These are phyloP conservation scores for Carposina sasakii DNA, from an alignment of 1,140 invertebrate genomes.

Conservation along the genomic window DNA sequence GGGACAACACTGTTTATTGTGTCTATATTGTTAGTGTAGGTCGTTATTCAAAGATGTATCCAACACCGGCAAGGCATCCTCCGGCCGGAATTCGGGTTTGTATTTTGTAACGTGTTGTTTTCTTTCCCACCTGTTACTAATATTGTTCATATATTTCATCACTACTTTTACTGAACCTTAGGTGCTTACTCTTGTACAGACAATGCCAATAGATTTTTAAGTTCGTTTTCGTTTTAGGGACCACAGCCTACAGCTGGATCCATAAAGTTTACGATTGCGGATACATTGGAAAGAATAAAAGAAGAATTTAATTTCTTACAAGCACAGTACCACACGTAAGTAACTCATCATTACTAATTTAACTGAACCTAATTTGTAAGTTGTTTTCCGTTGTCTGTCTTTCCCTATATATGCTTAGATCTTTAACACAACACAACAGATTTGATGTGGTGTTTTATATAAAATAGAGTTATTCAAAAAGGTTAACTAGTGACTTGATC, in stretches of 20 bases:
- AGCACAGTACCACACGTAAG: slow-evolving; percentile 98
- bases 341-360: slow-evolving; percentile 32
- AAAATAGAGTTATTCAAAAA: background rate
- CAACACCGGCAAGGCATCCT: slow-evolving; percentile 61
- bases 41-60: slow-evolving; percentile 51
- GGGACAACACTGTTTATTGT: slow-evolving; percentile 32
- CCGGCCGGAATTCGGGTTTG: slow-evolving; percentile 63
- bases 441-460: background rate
- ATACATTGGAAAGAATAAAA: slow-evolving; percentile 98
- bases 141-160: too few relatives aligned
- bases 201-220: too few relatives aligned
- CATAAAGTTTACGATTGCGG: slow-evolving; percentile 96
- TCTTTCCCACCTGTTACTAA: slow-evolving; percentile 20
- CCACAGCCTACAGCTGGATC: slow-evolving; percentile 90
- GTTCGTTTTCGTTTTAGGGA: slow-evolving; percentile 77
- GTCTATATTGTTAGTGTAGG: slow-evolving; percentile 31
- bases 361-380: too few relatives aligned
- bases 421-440: background rate
- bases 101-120: slow-evolving; percentile 38
- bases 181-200: too few relatives aligned
- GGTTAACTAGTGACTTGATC: background rate
- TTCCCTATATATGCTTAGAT: background rate
- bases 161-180: too few relatives aligned
- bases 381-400: background rate
- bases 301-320: slow-evolving; percentile 99